These are phyloP conservation scores for Phortica variegata DNA, from an alignment of 1,140 invertebrate genomes.

Conservation along the genomic window DNA sequence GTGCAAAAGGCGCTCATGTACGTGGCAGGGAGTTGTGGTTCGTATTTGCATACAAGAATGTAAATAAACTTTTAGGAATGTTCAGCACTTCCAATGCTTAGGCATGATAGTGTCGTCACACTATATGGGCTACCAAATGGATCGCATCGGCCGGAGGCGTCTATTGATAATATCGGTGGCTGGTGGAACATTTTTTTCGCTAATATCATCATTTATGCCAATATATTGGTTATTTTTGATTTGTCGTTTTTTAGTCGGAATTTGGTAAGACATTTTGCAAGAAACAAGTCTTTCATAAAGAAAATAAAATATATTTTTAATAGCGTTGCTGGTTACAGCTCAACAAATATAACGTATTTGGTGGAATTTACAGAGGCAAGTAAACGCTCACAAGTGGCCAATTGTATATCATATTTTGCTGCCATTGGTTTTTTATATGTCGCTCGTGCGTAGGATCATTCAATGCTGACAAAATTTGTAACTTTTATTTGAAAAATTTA, in stretches of 20 bases:
- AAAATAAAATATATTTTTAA: neutral
- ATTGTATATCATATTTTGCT: conserved; percentile 1
- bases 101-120: conserved; percentile 1
- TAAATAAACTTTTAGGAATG: neutral
- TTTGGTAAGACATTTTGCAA: conserved; percentile 5
- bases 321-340: neutral
- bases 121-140: conserved; percentile 12
- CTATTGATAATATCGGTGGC: conserved; percentile 2
- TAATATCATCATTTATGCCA: conserved; percentile 10
- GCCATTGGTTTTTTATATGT: neutral
- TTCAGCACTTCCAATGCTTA: neutral
- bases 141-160: conserved; percentile 11
- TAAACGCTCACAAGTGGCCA: neutral
- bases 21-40: no score
- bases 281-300: neutral
- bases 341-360: conserved; percentile 7
- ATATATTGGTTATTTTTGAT: conserved; percentile 2
- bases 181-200: neutral
- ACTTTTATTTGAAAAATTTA: neutral
- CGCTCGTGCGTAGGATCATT: conserved; percentile 1
- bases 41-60: no score
- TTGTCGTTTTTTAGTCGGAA: conserved; percentile 6
- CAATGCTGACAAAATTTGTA: neutral
- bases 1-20: no score
- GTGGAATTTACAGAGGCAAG: conserved; percentile 3